phyloP scores from a whole-genome alignment of 1,140 invertebrate genomes.

The Grapholita molesta region DNA sequence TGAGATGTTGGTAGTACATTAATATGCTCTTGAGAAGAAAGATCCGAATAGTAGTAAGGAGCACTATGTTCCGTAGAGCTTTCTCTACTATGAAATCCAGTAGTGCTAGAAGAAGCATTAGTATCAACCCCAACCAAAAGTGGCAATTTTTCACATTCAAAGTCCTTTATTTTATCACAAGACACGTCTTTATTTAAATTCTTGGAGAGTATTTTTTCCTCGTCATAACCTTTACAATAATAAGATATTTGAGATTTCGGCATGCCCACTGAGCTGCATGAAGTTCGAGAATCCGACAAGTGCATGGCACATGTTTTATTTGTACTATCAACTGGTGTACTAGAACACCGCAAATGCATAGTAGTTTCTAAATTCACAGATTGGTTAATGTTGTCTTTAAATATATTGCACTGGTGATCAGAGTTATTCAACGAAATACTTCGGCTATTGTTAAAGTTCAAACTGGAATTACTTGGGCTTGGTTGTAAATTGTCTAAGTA shows the following conservation, averaged over 20 bases:
- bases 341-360: conserved; percentile 59
- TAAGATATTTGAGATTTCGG: conserved; percentile 68
- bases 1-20: conserved; percentile 65
- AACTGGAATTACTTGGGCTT: conserved; percentile 37
- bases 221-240: conserved; percentile 69
- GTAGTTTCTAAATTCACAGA: conserved; percentile 71
- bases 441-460: neutral
- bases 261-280: conserved; percentile 52
- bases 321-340: conserved; percentile 45
- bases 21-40: conserved; percentile 79
- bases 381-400: conserved; percentile 37
- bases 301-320: conserved; percentile 22
- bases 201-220: conserved; percentile 58
- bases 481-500: conserved; percentile 82
- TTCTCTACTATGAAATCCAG: conserved; percentile 73
- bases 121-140: conserved; percentile 49
- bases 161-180: conserved; percentile 71
- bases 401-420: conserved; percentile 17
- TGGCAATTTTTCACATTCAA: conserved; percentile 60
- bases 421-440: conserved; percentile 23
- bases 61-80: conserved; percentile 81
- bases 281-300: conserved; percentile 39
- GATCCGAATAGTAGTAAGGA: conserved; percentile 93
- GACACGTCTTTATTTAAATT: conserved; percentile 62
- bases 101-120: conserved; percentile 52